Evolutionary conservation across 2,888 invertebrate genomes (phyloP).

Genomic region (Drosophila nigricruria): DNA sequence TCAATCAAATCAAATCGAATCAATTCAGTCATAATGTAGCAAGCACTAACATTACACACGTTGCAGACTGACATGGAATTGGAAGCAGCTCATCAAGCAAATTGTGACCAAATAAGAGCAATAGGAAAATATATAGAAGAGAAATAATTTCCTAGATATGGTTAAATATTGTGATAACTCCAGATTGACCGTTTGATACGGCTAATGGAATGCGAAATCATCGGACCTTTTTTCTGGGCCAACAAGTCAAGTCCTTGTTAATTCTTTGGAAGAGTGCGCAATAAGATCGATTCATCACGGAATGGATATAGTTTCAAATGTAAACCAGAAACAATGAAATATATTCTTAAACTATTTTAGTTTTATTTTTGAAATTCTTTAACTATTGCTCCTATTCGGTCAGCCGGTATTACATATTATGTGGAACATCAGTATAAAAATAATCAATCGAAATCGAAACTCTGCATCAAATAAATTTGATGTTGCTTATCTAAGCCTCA

Average conservation of each 20-base stretch:
- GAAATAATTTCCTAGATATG: background rate
- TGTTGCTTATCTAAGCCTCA: slow-evolving; percentile 87
- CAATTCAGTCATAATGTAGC: slow-evolving; percentile 44
- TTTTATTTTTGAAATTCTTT: background rate
- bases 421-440: slow-evolving; percentile 3
- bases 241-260: too few relatives aligned
- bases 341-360: background rate
- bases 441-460: slow-evolving; percentile 8
- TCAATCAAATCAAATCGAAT: slow-evolving; percentile 23
- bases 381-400: background rate
- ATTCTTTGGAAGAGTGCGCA: too few relatives aligned
- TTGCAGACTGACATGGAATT: slow-evolving; percentile 6
- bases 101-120: background rate
- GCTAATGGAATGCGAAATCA: too few relatives aligned
- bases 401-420: background rate
- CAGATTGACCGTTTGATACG: too few relatives aligned
- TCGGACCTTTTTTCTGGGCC: background rate
- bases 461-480: slow-evolving; percentile 60
- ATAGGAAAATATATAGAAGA: background rate
- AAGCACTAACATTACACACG: slow-evolving; percentile 16
- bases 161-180: too few relatives aligned
- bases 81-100: slow-evolving; percentile 1
- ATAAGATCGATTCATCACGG: background rate
- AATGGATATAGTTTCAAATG: background rate
- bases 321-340: background rate